Evolutionary conservation across 2,113 vertebrate species (phyloP).

Genomic region (Micromys minutus): DNA sequence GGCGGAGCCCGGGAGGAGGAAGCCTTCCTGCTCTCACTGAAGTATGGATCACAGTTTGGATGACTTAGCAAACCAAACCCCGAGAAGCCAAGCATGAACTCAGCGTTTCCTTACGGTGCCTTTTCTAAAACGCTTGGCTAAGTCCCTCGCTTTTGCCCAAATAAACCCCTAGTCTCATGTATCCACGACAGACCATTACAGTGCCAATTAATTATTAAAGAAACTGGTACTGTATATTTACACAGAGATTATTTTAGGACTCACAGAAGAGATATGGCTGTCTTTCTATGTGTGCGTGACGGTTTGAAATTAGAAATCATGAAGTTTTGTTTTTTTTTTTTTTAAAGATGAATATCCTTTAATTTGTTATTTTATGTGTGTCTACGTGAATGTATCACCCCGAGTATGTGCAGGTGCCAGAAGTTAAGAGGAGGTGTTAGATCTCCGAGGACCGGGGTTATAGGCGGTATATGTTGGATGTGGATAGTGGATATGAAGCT

Average conservation of each 20-base stretch:
- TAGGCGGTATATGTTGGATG: not conserved
- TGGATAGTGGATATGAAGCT: not conserved
- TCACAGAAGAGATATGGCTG: not conserved
- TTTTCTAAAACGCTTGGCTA: constrained; percentile 25
- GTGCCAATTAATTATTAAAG: not conserved
- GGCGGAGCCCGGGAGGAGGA: not conserved
- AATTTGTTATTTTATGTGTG: not conserved
- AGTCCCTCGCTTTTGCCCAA: not conserved
- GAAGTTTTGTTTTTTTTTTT: not conserved
- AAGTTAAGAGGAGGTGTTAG: too few species aligned
- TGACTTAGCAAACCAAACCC: constrained; percentile 39
- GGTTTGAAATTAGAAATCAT: constrained; percentile 22
- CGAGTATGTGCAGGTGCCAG: not conserved
- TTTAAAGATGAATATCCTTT: not conserved
- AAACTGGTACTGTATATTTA: constrained; percentile 22
- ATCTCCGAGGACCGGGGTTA: not conserved
- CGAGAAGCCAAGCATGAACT: constrained; percentile 22
- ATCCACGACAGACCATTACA: constrained; percentile 14
- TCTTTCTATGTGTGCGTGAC: not conserved
- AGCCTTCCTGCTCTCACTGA: not conserved
- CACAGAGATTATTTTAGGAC: constrained; percentile 8
- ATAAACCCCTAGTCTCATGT: not conserved
- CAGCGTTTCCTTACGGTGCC: not conserved
- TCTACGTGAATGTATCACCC: not conserved
- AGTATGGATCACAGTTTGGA: not conserved